These are phyloP conservation scores for Harpagoxenus sublaevis DNA, from an alignment of 2,888 invertebrate genomes.

Conservation along the genomic window DNA sequence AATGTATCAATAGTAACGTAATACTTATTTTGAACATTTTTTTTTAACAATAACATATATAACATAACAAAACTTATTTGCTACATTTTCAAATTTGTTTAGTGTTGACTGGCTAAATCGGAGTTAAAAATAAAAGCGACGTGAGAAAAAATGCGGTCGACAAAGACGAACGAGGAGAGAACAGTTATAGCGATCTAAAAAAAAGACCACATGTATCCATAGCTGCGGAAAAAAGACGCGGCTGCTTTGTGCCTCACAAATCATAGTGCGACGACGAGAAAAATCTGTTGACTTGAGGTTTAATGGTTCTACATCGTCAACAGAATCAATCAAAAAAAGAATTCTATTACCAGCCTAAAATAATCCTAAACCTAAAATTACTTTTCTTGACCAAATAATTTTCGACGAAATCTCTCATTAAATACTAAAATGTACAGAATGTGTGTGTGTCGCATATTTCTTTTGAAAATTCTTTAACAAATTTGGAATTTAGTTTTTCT, in stretches of 20 bases:
- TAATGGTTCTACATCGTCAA: conserved; percentile 43
- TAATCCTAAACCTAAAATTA: not conserved
- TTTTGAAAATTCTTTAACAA: not conserved
- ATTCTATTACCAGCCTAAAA: not conserved
- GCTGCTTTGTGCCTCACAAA: conserved; percentile 42
- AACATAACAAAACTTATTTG: not conserved
- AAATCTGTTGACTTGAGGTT: conserved; percentile 24
- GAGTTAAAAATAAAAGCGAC: conserved; percentile 26
- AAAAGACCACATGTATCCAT: conserved; percentile 16
- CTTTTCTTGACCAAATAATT: not conserved
- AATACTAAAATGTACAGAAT: not conserved
- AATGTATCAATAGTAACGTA: too few relatives aligned
- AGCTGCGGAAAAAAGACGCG: conserved; percentile 14
- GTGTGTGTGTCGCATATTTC: not conserved
- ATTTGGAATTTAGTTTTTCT: not conserved
- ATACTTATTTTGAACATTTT: not conserved
- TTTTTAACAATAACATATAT: not conserved
- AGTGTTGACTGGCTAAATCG: not conserved
- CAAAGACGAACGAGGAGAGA: not conserved
- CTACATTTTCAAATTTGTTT: not conserved
- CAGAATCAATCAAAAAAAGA: conserved; percentile 30
- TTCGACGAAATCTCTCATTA: not conserved
- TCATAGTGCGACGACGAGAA: not conserved
- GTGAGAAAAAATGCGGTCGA: conserved; percentile 32
- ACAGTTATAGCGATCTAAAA: conserved; percentile 35